A percentile compares a stretch with the other conserved stretches of the same genome.
These are phyloP conservation scores for Ctenomys sociabilis DNA, from an alignment of 2,113 vertebrate species.

Conservation along the genomic window DNA sequence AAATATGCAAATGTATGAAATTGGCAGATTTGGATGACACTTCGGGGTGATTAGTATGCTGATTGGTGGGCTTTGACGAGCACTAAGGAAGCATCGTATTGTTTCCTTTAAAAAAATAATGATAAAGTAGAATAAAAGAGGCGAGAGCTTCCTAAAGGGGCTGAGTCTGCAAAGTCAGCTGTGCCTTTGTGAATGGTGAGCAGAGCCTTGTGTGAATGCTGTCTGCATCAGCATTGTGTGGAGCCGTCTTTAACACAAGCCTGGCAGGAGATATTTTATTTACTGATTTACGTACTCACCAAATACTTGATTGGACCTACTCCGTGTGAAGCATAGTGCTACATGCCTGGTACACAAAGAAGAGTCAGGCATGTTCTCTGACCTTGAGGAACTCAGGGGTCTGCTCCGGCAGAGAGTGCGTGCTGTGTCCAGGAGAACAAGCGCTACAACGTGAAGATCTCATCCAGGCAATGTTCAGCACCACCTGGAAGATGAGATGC, in stretches of 20 bases:
- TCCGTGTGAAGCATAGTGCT: background rate
- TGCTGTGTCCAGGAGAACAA: background rate
- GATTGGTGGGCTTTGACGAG: conserved; percentile 73
- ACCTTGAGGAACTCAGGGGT: background rate
- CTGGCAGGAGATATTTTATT: background rate
- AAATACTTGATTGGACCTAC: background rate
- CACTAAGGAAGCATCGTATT: conserved; percentile 64
- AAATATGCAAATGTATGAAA: conserved; percentile 78
- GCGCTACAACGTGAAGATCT: accelerated
- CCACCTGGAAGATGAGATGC: background rate
- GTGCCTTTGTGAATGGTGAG: conserved; percentile 33
- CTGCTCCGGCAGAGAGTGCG: background rate
- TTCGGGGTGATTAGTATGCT: conserved; percentile 76
- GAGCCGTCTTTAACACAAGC: background rate
- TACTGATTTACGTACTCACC: background rate
- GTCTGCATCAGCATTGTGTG: accelerated
- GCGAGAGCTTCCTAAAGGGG: conserved; percentile 34
- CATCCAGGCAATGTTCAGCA: background rate
- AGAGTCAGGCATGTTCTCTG: background rate
- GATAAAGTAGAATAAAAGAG: conserved; percentile 49
- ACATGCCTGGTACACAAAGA: background rate
- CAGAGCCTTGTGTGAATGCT: background rate
- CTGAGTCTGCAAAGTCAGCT: conserved; percentile 32
- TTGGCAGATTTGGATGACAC: conserved; percentile 76
- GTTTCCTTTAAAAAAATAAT: conserved; percentile 60